A percentile compares a stretch with the other conserved stretches of the same genome.
Evolutionary conservation across 2,113 vertebrate genomes (phyloP).

Genomic region (Pavo muticus): DNA sequence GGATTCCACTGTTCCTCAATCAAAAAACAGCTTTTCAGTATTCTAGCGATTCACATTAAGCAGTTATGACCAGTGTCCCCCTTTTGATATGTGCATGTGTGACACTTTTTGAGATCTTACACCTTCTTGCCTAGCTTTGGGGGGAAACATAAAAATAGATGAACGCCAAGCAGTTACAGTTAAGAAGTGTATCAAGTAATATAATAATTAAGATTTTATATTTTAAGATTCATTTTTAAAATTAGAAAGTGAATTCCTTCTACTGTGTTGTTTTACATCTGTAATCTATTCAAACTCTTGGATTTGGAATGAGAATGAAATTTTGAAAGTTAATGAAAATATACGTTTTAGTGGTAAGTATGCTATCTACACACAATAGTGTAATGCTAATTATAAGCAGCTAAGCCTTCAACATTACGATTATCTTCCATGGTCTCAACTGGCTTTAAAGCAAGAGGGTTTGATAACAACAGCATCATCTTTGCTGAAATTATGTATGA

Average conservation of each 20-base stretch:
- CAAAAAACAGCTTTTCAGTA: background rate
- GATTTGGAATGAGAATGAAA: background rate
- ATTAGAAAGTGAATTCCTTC: background rate
- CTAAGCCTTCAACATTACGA: fast-evolving
- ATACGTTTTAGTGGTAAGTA: fast-evolving
- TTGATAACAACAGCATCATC: background rate
- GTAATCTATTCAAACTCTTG: background rate
- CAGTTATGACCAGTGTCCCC: background rate
- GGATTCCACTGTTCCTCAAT: too few species aligned
- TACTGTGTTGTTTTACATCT: fast-evolving
- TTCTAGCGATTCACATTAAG: background rate
- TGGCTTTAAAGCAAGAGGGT: background rate
- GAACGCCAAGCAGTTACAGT: background rate
- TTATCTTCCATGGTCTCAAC: background rate
- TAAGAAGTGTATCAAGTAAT: background rate
- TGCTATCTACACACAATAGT: background rate
- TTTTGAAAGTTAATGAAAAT: background rate
- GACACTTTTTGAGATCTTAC: background rate
- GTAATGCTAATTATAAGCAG: background rate
- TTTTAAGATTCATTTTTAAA: background rate
- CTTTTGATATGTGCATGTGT: background rate
- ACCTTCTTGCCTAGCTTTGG: background rate
- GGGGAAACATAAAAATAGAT: background rate
- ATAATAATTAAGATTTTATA: background rate
- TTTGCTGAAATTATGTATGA: background rate